Evolutionary conservation across 2,113 vertebrate species (phyloP).

Genomic region (Tiliqua scincoides): DNA sequence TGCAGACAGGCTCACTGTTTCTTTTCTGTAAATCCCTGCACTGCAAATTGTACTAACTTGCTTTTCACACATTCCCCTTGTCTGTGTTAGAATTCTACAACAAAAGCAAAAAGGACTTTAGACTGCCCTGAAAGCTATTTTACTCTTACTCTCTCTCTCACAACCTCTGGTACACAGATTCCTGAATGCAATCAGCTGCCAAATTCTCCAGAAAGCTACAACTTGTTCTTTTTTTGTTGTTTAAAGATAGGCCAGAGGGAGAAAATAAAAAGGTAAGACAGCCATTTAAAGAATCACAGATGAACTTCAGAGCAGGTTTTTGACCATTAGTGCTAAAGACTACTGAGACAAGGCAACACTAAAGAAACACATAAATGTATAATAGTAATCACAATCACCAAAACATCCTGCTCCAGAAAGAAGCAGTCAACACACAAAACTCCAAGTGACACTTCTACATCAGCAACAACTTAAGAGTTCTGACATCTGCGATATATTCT

Average conservation of each 20-base stretch:
- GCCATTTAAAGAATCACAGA: not conserved
- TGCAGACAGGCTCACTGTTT: not conserved
- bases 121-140: not conserved
- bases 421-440: not conserved
- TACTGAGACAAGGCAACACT: not conserved
- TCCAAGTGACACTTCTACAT: not conserved
- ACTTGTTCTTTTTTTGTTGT: not conserved
- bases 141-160: not conserved
- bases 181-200: not conserved
- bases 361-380: not conserved
- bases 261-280: not conserved
- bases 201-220: not conserved
- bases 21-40: not conserved
- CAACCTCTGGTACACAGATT: not conserved
- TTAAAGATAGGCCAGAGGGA: not conserved
- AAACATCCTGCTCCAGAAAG: not conserved
- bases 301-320: not conserved
- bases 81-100: not conserved
- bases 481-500: not conserved
- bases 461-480: not conserved
- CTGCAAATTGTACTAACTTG: not conserved
- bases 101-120: not conserved
- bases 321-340: not conserved
- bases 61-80: not conserved
- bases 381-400: not conserved